Base-by-base conservation (phyloP, 2,888 invertebrate genomes). In the Plemyria rubiginata region DNA sequence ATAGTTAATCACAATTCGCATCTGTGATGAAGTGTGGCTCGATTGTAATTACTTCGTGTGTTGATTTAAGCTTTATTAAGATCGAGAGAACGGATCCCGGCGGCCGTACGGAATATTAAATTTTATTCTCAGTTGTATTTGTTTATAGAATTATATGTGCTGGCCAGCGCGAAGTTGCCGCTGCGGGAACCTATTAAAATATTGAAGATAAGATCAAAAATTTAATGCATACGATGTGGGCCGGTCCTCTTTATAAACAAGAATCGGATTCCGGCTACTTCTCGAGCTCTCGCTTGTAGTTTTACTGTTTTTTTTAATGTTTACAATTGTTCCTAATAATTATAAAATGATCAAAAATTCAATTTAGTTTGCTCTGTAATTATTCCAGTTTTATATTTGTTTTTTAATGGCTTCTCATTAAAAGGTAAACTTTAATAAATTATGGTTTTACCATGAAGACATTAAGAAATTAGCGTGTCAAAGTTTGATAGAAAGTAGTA, bases 121-220 rank as follows among this genome's bases (percentile, higher is more conserved):
- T 88, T 87, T 87, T 89, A 87, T 85, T 79, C 81, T 82, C 75
- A 74, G 78, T 85, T 78, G 61, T 54, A 46, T 55, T 48, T 55
- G 32, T 36, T 45, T 87, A 85, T 87, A 89, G 89, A 88, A 89
- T 90, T 88, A 90, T 63, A 85, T 79, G 84, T 87, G 88, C 85
- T 80, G 86, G 78, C 63, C 78, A 75, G 74, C 72, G 73, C 80
- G 84, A 78, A 86, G 88, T 86, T 88, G 89, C 88, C 88, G 88
- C 90, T 82, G 84, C 88, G 88, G 88, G 88, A 91, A 90, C 89
- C 90, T 90, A 91, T 91, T 91, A 91, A 90, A 92, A 90, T 90
- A 89, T 88, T 83, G 80, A 70, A 89, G 92, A 92, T 92, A 92
- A 90, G 86, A 92, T 92, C 92, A 81, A 78, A 84, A 81, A 89